These are phyloP conservation scores for Protonibea diacanthus DNA, from an alignment of 2,797 vertebrate genomes.

Conservation along the genomic window DNA sequence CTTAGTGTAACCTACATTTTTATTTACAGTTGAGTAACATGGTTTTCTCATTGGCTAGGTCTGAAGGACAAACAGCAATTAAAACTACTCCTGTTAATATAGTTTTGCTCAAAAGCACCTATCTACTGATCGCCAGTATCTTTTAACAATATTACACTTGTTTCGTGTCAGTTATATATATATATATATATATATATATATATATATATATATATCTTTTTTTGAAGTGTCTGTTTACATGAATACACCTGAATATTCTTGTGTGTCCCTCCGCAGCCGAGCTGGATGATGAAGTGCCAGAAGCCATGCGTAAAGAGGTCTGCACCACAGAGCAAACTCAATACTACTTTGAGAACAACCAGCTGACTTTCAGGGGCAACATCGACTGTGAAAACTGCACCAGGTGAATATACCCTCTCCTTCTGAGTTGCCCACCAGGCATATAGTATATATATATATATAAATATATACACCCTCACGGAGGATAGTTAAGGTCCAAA, in stretches of 20 bases:
- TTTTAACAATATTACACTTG: neutral
- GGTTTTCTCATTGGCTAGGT: neutral
- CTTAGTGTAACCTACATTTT: neutral
- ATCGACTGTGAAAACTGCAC: constrained; percentile 94
- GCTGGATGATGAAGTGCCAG: constrained; percentile 86
- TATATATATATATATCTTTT: neutral
- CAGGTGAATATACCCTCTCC: constrained; percentile 83
- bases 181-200: no score
- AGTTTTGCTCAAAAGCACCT: no score
- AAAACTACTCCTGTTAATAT: no score
- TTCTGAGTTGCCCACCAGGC: neutral
- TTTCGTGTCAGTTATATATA: neutral
- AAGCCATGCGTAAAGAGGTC: constrained; percentile 89
- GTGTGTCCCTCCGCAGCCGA: constrained; percentile 84
- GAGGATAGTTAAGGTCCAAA: neutral
- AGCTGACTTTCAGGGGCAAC: constrained; percentile 87
- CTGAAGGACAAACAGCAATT: no score
- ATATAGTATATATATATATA: neutral
- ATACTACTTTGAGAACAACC: constrained; percentile 91
- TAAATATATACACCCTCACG: neutral
- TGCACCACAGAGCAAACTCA: constrained; percentile 98
- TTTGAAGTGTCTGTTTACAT: neutral
- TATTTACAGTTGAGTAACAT: neutral
- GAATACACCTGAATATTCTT: neutral
- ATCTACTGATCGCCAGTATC: neutral